These are phyloP conservation scores for Urocyon cinereoargenteus DNA, from an alignment of 2,797 vertebrate genomes.

Conservation along the genomic window DNA sequence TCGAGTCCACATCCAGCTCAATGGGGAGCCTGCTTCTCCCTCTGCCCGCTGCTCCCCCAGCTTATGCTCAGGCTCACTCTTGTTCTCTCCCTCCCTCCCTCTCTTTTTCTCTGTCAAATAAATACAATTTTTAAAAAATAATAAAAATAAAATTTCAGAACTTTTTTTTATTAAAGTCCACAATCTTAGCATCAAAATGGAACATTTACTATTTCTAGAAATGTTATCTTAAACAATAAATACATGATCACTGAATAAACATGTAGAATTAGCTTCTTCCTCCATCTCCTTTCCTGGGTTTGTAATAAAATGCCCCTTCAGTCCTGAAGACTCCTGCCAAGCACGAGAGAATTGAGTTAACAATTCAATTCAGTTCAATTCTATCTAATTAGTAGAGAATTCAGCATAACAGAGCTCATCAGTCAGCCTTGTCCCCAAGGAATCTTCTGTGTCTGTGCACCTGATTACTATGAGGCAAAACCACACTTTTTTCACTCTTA, in stretches of 20 bases:
- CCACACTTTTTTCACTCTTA: neutral
- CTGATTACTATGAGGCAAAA: neutral
- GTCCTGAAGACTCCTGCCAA: constrained; percentile 6
- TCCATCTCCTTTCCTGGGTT: neutral
- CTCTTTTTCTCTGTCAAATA: too few species aligned
- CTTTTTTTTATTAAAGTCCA: neutral
- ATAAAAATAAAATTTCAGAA: constrained; percentile 3
- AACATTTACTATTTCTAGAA: neutral
- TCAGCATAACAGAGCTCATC: neutral
- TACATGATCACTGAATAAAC: constrained; percentile 21
- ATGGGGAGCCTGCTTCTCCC: too few species aligned
- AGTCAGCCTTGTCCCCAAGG: neutral
- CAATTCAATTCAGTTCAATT: neutral
- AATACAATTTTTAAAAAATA: too few species aligned
- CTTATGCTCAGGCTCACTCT: too few species aligned
- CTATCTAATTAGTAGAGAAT: neutral
- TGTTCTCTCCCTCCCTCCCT: too few species aligned
- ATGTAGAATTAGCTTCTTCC: neutral
- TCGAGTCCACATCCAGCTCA: too few species aligned
- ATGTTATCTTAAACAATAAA: neutral
- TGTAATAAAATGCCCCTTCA: neutral
- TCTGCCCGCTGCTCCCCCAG: too few species aligned
- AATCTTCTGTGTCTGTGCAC: neutral
- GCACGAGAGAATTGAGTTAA: neutral
- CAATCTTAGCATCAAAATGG: constrained; percentile 38